phyloP scores from a whole-genome alignment of 1,140 invertebrate genomes.

The Papilio helenus region DNA sequence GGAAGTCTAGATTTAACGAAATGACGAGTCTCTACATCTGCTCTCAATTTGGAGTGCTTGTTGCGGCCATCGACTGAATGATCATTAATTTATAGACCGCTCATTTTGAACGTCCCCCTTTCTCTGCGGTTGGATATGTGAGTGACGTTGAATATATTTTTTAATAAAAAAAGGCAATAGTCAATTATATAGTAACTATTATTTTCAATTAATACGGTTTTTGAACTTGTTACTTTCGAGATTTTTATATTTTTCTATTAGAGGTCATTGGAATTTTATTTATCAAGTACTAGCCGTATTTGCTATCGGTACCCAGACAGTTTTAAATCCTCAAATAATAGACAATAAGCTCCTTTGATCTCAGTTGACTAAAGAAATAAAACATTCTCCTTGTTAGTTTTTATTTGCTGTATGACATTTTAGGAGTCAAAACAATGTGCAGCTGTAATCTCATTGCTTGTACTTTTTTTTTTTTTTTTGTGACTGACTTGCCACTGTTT shows the following conservation, averaged over 20 bases:
- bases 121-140: neutral
- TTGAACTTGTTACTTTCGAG: neutral
- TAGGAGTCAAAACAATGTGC: too few relatives aligned
- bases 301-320: neutral
- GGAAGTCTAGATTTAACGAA: neutral
- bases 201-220: neutral
- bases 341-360: constrained; percentile 18
- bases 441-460: too few relatives aligned
- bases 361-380: neutral
- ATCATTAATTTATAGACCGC: constrained; percentile 9
- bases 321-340: constrained; percentile 16
- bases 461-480: too few relatives aligned
- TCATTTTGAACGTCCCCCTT: neutral
- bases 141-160: neutral
- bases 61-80: neutral
- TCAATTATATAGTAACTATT: neutral
- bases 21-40: constrained; percentile 10
- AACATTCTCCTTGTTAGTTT: too few relatives aligned
- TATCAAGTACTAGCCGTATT: neutral
- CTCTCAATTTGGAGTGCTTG: constrained; percentile 14
- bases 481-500: too few relatives aligned
- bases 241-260: too few relatives aligned
- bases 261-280: too few relatives aligned
- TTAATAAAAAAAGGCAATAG: neutral
- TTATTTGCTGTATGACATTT: too few relatives aligned